Evolutionary conservation across 2,888 invertebrate genomes (phyloP).

Genomic region (Bombylius discolor): DNA sequence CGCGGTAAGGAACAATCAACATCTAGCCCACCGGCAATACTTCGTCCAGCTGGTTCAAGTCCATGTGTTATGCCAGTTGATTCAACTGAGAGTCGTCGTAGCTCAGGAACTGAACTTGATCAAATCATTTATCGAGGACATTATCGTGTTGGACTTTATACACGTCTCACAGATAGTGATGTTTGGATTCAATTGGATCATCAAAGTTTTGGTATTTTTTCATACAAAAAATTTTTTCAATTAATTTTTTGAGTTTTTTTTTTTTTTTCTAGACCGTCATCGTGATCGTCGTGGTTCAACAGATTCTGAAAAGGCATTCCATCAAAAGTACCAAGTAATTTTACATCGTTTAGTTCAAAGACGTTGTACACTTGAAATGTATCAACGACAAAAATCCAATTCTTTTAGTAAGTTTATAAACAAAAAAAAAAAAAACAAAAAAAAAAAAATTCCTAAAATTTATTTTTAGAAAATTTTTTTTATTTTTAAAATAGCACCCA

Average conservation of each 20-base stretch:
- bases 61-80: constrained; percentile 46
- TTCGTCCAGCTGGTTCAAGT: constrained; percentile 51
- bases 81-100: constrained; percentile 3
- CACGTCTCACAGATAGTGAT: constrained; percentile 61
- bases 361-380: constrained; percentile 81
- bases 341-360: constrained; percentile 83
- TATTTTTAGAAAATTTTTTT: no score
- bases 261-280: constrained; percentile 25
- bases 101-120: constrained; percentile 18
- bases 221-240: background rate
- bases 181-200: constrained; percentile 47
- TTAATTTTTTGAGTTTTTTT: background rate
- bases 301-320: constrained; percentile 75
- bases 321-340: constrained; percentile 71
- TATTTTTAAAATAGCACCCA: no score
- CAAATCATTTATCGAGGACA: constrained; percentile 63
- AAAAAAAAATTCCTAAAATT: no score
- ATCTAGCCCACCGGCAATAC: constrained; percentile 59
- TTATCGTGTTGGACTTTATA: constrained; percentile 58
- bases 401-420: constrained; percentile 58
- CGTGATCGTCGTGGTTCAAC: constrained; percentile 48
- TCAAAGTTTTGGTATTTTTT: constrained; percentile 27
- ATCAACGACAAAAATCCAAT: constrained; percentile 67
- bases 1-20: constrained; percentile 55
- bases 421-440: background rate